Percentiles rank a stretch among this genome's conserved stretches.
Conservation (phyloP, 2,113 vertebrate genomes). For the Ptychochromis oligacanthus region DNA sequence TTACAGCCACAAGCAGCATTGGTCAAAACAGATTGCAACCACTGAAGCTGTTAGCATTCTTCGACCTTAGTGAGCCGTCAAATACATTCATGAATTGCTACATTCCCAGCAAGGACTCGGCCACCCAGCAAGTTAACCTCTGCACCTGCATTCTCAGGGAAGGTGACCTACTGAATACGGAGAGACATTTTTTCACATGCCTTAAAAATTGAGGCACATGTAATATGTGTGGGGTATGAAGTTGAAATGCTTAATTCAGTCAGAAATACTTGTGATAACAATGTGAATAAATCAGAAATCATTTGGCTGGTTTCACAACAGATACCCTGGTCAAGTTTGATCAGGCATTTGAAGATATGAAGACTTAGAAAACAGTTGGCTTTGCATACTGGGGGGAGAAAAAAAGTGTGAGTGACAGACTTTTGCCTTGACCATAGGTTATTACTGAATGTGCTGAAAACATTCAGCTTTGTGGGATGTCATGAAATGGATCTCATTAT, state of each 20-base stretch:
- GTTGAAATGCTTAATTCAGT: background rate
- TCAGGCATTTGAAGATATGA: background rate
- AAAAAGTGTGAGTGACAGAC: background rate
- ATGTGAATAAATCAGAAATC: background rate
- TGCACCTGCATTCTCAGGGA: background rate
- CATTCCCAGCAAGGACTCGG: background rate
- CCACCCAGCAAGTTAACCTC: background rate
- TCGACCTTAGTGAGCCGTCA: background rate
- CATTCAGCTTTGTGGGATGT: background rate
- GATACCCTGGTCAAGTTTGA: background rate
- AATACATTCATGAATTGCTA: background rate
- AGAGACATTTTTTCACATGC: background rate
- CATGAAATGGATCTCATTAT: background rate
- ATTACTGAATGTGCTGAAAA: background rate
- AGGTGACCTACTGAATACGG: background rate
- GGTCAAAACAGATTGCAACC: background rate
- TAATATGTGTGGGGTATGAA: no score
- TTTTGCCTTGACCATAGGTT: background rate
- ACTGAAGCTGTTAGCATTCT: background rate
- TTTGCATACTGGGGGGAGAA: background rate
- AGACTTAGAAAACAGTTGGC: background rate
- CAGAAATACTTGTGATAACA: background rate
- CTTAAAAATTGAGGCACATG: no score
- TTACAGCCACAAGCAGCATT: background rate
- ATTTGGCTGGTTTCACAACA: background rate